These are phyloP conservation scores for Mungos mungo DNA, from an alignment of 2,113 vertebrate genomes.

Conservation along the genomic window DNA sequence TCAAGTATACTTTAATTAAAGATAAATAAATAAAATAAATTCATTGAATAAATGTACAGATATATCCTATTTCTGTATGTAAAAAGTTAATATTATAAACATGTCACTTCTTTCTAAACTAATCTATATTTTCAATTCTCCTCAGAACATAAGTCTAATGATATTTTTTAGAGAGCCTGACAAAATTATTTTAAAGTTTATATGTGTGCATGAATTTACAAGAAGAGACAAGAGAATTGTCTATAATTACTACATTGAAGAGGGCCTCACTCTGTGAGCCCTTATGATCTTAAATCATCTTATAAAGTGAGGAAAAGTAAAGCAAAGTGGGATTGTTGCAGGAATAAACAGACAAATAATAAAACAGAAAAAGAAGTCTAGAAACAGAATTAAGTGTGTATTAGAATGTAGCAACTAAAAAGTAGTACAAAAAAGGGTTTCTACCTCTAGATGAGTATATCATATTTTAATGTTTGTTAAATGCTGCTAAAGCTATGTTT, in stretches of 20 bases:
- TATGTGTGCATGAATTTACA: background rate
- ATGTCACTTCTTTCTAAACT: background rate
- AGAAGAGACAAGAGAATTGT: background rate
- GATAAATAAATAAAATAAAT: background rate
- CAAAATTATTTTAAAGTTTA: background rate
- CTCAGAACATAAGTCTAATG: background rate
- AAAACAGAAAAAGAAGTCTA: background rate
- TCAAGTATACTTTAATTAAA: background rate
- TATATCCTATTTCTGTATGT: background rate
- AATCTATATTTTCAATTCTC: background rate
- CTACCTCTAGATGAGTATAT: background rate
- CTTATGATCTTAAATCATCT: background rate
- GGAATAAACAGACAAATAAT: background rate
- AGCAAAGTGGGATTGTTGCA: background rate
- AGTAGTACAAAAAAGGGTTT: background rate
- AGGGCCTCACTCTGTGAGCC: background rate
- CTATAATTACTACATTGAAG: background rate
- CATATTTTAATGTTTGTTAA: background rate
- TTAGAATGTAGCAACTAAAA: background rate
- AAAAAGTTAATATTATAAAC: background rate
- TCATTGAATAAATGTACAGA: background rate
- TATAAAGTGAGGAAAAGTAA: background rate
- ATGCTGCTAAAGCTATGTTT: background rate
- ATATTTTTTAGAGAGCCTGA: background rate
- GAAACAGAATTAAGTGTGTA: background rate